These are phyloP conservation scores for Cinclus mexicanus DNA, from an alignment of 2,113 vertebrate genomes.

Conservation along the genomic window DNA sequence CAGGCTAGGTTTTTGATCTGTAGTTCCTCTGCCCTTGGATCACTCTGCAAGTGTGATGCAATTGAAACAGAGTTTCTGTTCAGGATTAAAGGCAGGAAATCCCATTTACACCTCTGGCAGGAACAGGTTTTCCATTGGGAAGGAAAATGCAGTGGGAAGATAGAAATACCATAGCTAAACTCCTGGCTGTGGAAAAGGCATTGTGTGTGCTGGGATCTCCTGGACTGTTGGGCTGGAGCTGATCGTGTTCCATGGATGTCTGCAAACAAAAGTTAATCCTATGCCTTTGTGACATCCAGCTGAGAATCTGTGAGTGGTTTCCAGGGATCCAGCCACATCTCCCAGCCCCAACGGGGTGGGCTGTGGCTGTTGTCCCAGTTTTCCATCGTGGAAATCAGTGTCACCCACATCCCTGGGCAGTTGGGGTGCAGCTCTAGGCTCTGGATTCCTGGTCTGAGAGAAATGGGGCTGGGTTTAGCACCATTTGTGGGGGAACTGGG, in stretches of 20 bases:
- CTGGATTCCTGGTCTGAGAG: background rate
- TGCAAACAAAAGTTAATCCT: background rate
- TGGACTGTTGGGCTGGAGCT: background rate
- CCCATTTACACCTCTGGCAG: constrained; percentile 48
- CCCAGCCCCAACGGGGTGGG: background rate
- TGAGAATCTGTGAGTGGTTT: background rate
- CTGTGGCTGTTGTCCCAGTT: background rate
- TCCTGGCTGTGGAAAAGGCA: background rate
- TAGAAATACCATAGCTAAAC: background rate
- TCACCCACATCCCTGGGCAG: background rate
- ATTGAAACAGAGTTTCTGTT: background rate
- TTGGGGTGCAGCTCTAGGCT: background rate
- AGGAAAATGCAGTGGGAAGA: background rate
- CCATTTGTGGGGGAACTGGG: accelerated
- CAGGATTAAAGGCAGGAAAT: constrained; percentile 60
- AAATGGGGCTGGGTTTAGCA: accelerated
- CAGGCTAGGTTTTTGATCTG: background rate
- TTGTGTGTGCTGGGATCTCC: background rate
- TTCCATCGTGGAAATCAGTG: background rate
- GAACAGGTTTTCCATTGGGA: constrained; percentile 7
- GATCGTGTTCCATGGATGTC: background rate
- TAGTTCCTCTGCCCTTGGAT: background rate
- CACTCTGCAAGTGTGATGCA: background rate
- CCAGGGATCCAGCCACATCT: background rate
- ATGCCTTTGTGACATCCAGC: background rate